Evolutionary conservation across 2,888 invertebrate species (phyloP), one percentile per base, ranked within the genome.

Genomic region (Eudiplozoon nipponicum): DNA sequence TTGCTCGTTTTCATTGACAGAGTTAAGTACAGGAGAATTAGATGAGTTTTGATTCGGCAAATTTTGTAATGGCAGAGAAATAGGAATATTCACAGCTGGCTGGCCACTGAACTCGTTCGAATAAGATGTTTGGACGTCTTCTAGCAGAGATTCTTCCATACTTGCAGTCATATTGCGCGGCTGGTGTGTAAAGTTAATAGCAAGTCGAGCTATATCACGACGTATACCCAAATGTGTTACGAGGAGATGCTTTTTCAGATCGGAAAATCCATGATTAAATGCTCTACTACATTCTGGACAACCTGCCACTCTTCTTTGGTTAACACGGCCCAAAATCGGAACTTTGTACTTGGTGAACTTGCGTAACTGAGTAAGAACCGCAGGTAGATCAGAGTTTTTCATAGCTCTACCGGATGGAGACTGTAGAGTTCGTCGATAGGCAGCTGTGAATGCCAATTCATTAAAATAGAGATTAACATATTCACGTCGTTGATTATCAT

Each of bases 201-300:
- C 31, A 15, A 31, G 17, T 4, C 31, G 31, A 13, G 13, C 17
- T 15, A 31, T 31, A 7, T 31, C 31, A 15, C 31, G 31, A 15
- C 31, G 11, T 17, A 31, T 31, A n/a, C 17, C 31, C 31, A 31
- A 15, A 13, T 31, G 31, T 7, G 13, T 17, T 5, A 31, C 31
- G 7, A 31, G 5, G 7, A 31, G 13, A 15, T 31, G 31, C 13
- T 31, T 31, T 15, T 31, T 31, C 5, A 31, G 31, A 31, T 31
- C 31, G 17, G 31, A 31, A 13, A 31, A 31, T 15, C 31, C 31
- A 31, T 31, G 31, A 15, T 31, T 31, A 13, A 31, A 31, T 7
- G 11, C 17, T 17, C 17, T 31, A 15, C 17, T 31, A 17, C 31
- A 31, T n/a, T 15, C 31, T 7, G 31, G 31, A 31, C 31, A 31